Evolutionary conservation across 2,113 vertebrate genomes (phyloP).

Genomic region (Indri indri): DNA sequence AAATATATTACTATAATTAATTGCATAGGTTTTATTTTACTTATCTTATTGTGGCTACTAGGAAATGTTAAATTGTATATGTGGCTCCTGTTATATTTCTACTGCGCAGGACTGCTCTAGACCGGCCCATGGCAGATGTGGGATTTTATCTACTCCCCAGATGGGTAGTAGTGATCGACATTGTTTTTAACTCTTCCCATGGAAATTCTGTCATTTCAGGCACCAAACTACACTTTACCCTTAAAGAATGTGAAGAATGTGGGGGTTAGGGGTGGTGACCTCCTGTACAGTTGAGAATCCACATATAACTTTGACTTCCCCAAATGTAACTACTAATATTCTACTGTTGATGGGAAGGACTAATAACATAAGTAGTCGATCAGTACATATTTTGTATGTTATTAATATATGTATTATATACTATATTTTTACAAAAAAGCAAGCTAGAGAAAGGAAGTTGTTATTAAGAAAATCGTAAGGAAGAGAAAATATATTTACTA

Average conservation of each 20-base stretch:
- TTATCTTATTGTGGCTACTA: neutral
- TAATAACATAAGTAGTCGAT: neutral
- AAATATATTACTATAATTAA: neutral
- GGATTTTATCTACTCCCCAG: fast-evolving
- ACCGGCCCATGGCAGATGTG: neutral
- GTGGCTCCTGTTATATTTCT: neutral
- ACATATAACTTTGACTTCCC: neutral
- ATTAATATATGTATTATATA: neutral
- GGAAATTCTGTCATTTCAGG: neutral
- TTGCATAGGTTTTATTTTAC: neutral
- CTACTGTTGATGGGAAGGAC: neutral
- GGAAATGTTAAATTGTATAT: neutral
- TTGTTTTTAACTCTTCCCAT: neutral
- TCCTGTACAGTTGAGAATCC: neutral
- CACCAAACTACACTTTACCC: neutral
- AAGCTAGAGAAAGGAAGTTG: neutral
- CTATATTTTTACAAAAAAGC: neutral
- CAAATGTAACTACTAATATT: neutral
- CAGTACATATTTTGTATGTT: neutral
- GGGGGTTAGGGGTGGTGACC: too few relatives aligned
- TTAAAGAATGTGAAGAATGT: neutral
- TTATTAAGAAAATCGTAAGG: neutral
- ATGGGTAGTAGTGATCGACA: neutral
- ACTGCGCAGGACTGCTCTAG: neutral
- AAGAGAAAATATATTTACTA: neutral